phyloP scores from a whole-genome alignment of 2,113 vertebrate species.

The Eudyptes chrysolophus region DNA sequence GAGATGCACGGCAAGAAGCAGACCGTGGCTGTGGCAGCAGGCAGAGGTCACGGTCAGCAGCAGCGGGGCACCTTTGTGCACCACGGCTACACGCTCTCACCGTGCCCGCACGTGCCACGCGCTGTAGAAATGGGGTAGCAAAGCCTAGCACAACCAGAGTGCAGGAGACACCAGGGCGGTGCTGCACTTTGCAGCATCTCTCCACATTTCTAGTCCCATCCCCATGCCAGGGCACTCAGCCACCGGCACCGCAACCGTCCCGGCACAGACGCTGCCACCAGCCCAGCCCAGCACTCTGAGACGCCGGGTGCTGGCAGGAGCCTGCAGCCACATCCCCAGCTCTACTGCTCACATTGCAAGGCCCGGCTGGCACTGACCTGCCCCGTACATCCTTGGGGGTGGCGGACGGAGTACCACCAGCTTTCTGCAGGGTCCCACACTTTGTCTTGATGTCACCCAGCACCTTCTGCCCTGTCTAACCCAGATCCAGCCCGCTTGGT shows the following conservation, averaged over 20 bases:
- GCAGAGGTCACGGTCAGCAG: neutral
- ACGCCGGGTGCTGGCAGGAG: neutral
- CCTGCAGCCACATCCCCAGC: neutral
- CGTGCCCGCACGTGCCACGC: rapidly evolving
- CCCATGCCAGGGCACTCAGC: rapidly evolving
- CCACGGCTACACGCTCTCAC: neutral
- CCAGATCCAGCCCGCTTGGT: rapidly evolving
- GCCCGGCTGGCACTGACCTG: rapidly evolving
- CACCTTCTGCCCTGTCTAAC: neutral
- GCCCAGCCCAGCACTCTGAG: neutral
- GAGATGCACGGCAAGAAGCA: rapidly evolving
- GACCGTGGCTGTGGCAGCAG: neutral
- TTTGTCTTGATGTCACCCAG: neutral
- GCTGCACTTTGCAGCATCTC: rapidly evolving
- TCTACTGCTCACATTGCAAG: rapidly evolving
- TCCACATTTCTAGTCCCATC: rapidly evolving
- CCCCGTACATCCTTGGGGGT: rapidly evolving
- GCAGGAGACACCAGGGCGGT: neutral
- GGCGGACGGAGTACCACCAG: rapidly evolving
- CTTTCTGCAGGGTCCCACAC: neutral
- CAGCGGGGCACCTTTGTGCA: rapidly evolving
- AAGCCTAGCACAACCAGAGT: rapidly evolving
- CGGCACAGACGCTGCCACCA: rapidly evolving
- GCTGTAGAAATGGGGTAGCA: rapidly evolving
- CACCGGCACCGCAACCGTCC: rapidly evolving